Base-by-base conservation (phyloP, 1,140 invertebrate genomes). In the Idris sp. region DNA sequence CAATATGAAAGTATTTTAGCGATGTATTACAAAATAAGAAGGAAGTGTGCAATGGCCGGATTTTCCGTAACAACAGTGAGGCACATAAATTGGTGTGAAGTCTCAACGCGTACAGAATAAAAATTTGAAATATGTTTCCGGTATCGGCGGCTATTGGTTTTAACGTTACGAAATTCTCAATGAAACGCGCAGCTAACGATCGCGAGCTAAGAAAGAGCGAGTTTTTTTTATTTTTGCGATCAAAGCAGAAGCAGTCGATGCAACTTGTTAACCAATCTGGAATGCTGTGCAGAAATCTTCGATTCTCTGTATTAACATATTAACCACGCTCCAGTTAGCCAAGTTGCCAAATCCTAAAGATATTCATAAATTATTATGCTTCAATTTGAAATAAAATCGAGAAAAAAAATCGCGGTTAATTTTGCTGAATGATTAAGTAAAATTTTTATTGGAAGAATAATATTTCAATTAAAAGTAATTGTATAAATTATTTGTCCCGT, bases 121-220 rank as follows among this genome's bases (percentile, higher is more conserved):
- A 65, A 65, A 28, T 69, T 31, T 69, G 56, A 71, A 53, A 71
- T 62, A 71, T 62, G 53, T 62, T 71, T 71, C 67, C 67, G 67
- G 67, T 74, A 79, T 69, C 28, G 44, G 13, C 40, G 56, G 67
- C 71, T 74, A 80, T 79, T 40, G 38, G 58, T 40, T 67, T 36
- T 38, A 48, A 31, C 36, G 53, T 26, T 40, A 35, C 54, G 77
- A 77, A 80, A 80, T 80, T 40, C 14, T 56, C 10, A 67, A 49
- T 67, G 51, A 58, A 67, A 38, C 61, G 10, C 41, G 10, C 41
- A 11, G 25, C 41, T 48, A 19, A 51, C 44, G 22, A 25, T 16
- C 16, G 22, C 28, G 14, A 26, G n/a, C n/a, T 18, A 68, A 71
- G 54, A 16, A 36, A 9, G 36, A 67, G 28, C 31, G 51, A 38